Percentiles rank a stretch among this genome's conserved stretches.
These are phyloP conservation scores for Hypsibius dujardini DNA, from an alignment of 1,140 invertebrate genomes.

Conservation along the genomic window DNA sequence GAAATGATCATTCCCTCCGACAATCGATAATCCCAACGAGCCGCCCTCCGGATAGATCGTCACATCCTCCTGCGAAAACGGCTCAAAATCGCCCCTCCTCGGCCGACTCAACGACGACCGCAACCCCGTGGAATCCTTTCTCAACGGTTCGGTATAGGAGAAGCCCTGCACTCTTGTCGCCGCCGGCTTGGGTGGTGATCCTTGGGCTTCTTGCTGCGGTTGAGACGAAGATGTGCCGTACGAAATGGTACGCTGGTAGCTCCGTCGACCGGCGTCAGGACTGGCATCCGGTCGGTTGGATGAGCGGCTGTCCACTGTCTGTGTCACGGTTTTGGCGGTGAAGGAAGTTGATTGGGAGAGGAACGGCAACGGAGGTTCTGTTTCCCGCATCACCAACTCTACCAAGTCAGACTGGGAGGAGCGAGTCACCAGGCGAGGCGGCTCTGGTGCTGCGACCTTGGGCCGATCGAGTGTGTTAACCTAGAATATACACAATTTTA, in stretches of 20 bases:
- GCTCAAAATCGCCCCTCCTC: not conserved
- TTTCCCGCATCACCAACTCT: not conserved
- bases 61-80: not conserved
- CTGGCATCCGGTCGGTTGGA: not conserved
- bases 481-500: too few relatives aligned
- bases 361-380: not conserved
- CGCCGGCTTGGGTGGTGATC: not conserved
- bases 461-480: not conserved
- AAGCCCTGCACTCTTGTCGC: too few relatives aligned
- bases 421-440: constrained; percentile 1
- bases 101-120: not conserved
- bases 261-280: not conserved
- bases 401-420: constrained; percentile 12
- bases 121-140: not conserved
- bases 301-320: not conserved
- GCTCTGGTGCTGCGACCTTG: not conserved
- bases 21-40: constrained; percentile 91
- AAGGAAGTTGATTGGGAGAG: not conserved
- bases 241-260: not conserved
- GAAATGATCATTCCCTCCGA: constrained; percentile 88
- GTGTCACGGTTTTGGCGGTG: constrained; percentile 7
- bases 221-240: not conserved
- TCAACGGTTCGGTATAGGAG: too few relatives aligned
- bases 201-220: not conserved
- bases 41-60: constrained; percentile 39